Percentiles rank a stretch among this genome's conserved stretches.
Conservation (phyloP, 2,797 vertebrate genomes). For the Phoebastria nigripes region DNA sequence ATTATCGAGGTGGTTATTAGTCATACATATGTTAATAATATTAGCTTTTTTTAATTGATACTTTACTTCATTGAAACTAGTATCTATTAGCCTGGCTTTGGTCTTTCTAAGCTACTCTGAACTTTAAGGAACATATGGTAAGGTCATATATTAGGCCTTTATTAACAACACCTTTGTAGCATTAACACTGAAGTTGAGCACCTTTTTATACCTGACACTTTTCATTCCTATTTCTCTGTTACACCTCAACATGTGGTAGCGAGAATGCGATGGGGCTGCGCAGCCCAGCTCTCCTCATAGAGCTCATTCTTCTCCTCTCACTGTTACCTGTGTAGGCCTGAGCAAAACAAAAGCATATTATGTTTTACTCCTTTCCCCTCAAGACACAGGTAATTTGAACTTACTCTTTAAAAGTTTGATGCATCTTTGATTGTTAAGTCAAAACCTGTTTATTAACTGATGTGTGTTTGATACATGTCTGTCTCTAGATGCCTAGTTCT, state of each 20-base stretch:
- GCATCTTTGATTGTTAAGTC: background rate
- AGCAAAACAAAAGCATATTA: background rate
- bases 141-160: background rate
- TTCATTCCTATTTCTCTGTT: background rate
- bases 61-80: background rate
- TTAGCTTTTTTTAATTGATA: background rate
- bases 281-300: background rate
- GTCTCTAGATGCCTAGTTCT: background rate
- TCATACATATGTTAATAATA: background rate
- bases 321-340: background rate
- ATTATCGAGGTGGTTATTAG: background rate
- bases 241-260: background rate
- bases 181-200: background rate
- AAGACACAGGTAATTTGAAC: background rate
- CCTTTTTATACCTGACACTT: background rate
- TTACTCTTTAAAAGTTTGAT: background rate
- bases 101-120: background rate
- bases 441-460: background rate
- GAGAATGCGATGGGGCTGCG: fast-evolving
- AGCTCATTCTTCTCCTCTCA: background rate
- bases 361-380: background rate
- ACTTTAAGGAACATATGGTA: background rate
- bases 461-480: background rate
- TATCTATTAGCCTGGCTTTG: background rate
- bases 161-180: background rate